Evolutionary conservation across 2,888 invertebrate genomes (phyloP).

Genomic region (Caenorhabditis angaria): DNA sequence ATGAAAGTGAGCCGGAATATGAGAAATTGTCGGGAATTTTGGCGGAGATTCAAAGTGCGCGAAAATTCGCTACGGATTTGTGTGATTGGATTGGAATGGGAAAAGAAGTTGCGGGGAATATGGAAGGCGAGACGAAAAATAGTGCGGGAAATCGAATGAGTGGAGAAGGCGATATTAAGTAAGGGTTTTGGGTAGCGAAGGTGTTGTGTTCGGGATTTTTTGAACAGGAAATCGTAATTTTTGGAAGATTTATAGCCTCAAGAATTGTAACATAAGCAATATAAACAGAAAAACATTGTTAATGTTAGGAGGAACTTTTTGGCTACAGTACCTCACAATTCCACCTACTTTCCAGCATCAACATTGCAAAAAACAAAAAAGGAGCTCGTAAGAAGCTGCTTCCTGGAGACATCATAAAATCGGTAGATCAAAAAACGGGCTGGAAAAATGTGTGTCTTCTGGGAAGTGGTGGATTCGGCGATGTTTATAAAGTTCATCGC

Average conservation of each 20-base stretch:
- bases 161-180: neutral
- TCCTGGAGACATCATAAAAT: conserved; percentile 21
- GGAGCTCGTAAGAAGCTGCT: conserved; percentile 25
- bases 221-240: no score
- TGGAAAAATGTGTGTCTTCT: conserved; percentile 44
- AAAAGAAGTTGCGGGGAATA: neutral
- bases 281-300: conserved; percentile 43
- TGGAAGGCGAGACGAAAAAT: conserved; percentile 10
- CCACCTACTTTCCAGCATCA: neutral
- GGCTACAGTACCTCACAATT: no score
- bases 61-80: neutral
- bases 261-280: conserved; percentile 28
- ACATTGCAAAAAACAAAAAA: conserved; percentile 5
- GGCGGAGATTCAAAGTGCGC: neutral
- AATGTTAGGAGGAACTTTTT: conserved; percentile 26
- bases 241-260: conserved; percentile 43
- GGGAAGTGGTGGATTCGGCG: conserved; percentile 53
- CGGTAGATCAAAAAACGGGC: neutral
- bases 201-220: no score
- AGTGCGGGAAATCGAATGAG: conserved; percentile 2
- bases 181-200: no score
- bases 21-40: neutral
- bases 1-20: conserved; percentile 12
- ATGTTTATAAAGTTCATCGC: conserved; percentile 49
- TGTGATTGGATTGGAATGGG: conserved; percentile 22